These are phyloP conservation scores for Aculops lycopersici DNA, from an alignment of 1,140 invertebrate genomes.

Conservation along the genomic window DNA sequence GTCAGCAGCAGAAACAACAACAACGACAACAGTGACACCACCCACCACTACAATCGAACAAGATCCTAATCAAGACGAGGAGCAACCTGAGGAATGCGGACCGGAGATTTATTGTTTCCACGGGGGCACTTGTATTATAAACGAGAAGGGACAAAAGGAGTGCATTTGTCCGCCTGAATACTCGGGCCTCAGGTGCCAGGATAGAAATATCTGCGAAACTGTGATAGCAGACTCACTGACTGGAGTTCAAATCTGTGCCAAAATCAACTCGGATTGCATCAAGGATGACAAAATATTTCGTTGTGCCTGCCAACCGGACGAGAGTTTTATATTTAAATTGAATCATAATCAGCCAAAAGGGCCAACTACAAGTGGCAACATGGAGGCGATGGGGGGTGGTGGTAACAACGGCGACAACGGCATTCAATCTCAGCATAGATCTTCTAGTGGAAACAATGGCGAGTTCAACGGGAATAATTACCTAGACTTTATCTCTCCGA, in stretches of 20 bases:
- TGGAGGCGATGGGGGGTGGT: too few relatives aligned
- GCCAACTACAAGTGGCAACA: too few relatives aligned
- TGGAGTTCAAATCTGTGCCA: not conserved
- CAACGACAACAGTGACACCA: not conserved
- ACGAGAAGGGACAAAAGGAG: conserved; percentile 21
- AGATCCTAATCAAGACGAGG: too few relatives aligned
- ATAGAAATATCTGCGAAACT: not conserved
- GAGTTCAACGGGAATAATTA: too few relatives aligned
- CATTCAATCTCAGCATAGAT: too few relatives aligned
- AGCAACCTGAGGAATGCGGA: not conserved
- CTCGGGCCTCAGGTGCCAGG: not conserved
- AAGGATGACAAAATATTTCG: not conserved
- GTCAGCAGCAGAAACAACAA: not conserved
- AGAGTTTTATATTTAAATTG: not conserved
- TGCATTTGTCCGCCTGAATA: conserved; percentile 42
- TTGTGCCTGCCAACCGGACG: not conserved
- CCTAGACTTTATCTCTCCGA: too few relatives aligned
- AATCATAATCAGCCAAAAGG: not conserved
- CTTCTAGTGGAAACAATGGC: too few relatives aligned
- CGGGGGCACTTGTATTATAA: not conserved
- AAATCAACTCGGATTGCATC: not conserved
- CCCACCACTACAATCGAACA: too few relatives aligned
- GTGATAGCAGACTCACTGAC: not conserved
- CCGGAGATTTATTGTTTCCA: not conserved
- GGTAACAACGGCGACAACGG: too few relatives aligned